These are phyloP conservation scores for Cotesia chilonis DNA, from an alignment of 1,140 invertebrate genomes.

Conservation along the genomic window DNA sequence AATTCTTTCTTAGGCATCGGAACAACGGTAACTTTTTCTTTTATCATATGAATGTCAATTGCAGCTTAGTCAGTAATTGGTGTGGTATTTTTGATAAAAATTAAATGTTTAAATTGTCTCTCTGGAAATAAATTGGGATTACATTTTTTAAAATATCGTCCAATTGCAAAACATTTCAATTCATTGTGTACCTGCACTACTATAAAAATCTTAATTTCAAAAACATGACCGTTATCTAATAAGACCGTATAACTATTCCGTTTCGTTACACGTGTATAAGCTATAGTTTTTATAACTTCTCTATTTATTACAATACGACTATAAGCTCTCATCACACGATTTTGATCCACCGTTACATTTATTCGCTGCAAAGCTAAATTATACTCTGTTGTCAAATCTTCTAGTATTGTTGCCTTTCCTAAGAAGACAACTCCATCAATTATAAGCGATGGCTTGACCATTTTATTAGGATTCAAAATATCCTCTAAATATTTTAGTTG, in stretches of 20 bases:
- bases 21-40: too few relatives aligned
- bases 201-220: conserved; percentile 28
- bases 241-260: conserved; percentile 30
- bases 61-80: too few relatives aligned
- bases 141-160: conserved; percentile 21
- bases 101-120: conserved; percentile 9
- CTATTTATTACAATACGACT: conserved; percentile 15
- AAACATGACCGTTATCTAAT: conserved; percentile 19
- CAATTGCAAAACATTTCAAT: conserved; percentile 23
- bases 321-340: conserved; percentile 9
- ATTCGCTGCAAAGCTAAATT: conserved; percentile 4
- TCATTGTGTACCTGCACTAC: neutral
- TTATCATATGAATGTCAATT: too few relatives aligned
- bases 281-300: conserved; percentile 19
- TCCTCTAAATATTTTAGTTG: neutral
- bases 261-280: conserved; percentile 22
- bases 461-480: neutral
- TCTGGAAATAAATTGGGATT: conserved; percentile 3
- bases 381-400: neutral
- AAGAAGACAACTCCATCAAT: neutral
- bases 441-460: neutral
- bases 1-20: too few relatives aligned
- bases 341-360: conserved; percentile 13
- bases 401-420: conserved; percentile 13
- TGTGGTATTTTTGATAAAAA: neutral